Evolutionary conservation across 2,888 invertebrate species (phyloP).

Genomic region (Alloplasta piceator): DNA sequence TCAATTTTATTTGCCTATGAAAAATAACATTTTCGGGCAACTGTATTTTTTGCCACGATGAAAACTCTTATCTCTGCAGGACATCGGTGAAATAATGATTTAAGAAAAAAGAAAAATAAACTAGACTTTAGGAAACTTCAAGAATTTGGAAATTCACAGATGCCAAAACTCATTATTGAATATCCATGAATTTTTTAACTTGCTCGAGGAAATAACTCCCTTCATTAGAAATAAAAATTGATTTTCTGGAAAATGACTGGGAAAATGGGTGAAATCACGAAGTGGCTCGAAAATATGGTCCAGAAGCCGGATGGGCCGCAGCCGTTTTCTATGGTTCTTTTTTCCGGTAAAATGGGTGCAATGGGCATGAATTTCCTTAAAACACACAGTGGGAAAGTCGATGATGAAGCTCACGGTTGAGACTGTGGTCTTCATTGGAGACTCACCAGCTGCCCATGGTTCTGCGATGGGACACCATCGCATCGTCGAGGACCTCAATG

Average conservation of each 20-base stretch:
- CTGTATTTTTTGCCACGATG: too few relatives aligned
- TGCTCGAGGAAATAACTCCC: too few relatives aligned
- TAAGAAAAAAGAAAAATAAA: too few relatives aligned
- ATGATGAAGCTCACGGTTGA: conserved; percentile 60
- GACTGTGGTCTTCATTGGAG: conserved; percentile 42
- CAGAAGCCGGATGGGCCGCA: conserved; percentile 35
- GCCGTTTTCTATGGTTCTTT: conserved; percentile 59
- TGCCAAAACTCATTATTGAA: too few relatives aligned
- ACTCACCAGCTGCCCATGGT: conserved; percentile 53
- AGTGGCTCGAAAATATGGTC: conserved; percentile 28
- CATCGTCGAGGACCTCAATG: conserved; percentile 12
- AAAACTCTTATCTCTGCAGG: too few relatives aligned
- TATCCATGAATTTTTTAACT: too few relatives aligned
- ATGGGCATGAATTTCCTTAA: conserved; percentile 73
- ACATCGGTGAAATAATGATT: too few relatives aligned
- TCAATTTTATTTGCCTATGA: too few relatives aligned
- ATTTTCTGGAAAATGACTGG: background rate
- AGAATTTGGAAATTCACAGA: too few relatives aligned
- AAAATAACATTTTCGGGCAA: too few relatives aligned
- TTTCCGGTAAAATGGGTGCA: conserved; percentile 54
- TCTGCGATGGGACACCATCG: conserved; percentile 55
- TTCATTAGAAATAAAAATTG: too few relatives aligned
- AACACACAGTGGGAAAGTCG: conserved; percentile 71
- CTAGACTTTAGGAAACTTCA: too few relatives aligned
- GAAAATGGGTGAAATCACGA: background rate